Evolutionary conservation across 2,888 invertebrate species (phyloP).

Genomic region (Epicampocera succincta): DNA sequence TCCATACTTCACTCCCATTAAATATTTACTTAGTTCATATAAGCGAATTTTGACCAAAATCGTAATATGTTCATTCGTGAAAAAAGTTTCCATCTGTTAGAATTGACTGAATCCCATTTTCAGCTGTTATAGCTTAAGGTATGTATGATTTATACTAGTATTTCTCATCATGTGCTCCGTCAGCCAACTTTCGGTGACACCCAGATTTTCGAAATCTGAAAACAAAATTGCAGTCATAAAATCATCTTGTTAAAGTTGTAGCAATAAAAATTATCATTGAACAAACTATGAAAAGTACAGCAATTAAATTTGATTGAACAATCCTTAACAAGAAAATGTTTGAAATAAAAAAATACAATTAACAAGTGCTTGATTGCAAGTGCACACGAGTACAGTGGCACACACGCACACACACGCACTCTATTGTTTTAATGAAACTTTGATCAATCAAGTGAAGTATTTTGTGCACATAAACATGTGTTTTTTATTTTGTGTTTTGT

Average conservation of each 20-base stretch:
- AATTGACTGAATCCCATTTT: too few species aligned
- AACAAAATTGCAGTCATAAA: too few species aligned
- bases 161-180: too few species aligned
- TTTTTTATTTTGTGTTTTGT: neutral
- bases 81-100: too few species aligned
- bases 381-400: neutral
- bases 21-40: too few species aligned
- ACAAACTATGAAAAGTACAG: neutral
- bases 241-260: neutral
- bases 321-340: neutral
- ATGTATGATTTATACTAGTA: too few species aligned
- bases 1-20: too few species aligned
- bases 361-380: conserved; percentile 29
- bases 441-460: conserved; percentile 58
- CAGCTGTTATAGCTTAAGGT: too few species aligned
- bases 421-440: conserved; percentile 60
- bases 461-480: conserved; percentile 45
- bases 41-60: too few species aligned
- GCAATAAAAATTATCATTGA: conserved; percentile 15
- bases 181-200: too few species aligned
- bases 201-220: too few species aligned
- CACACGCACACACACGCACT: neutral
- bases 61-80: too few species aligned
- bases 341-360: conserved; percentile 5
- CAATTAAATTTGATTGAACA: neutral